Percentiles rank a stretch among this genome's conserved stretches.
phyloP scores from a whole-genome alignment of 2,113 vertebrate genomes.

The Amblyornis subalaris region DNA sequence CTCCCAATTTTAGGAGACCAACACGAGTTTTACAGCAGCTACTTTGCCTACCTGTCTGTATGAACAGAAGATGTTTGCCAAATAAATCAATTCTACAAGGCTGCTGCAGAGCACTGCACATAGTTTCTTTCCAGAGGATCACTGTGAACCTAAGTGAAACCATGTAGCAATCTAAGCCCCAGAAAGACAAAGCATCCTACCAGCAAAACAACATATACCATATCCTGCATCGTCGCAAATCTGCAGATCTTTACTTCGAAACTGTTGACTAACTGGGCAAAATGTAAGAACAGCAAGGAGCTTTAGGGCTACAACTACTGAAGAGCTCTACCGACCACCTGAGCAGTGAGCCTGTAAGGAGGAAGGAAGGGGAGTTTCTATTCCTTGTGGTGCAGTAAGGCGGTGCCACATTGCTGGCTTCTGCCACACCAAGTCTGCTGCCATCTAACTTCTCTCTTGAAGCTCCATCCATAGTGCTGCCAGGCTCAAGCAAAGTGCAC shows the following conservation, averaged over 20 bases:
- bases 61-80: background rate
- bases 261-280: background rate
- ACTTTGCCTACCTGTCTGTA: background rate
- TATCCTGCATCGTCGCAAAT: background rate
- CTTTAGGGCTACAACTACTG: background rate
- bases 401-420: background rate
- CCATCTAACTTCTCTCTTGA: background rate
- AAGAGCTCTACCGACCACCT: background rate
- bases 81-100: background rate
- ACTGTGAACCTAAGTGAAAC: background rate
- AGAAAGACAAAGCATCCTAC: background rate
- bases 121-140: background rate
- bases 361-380: background rate
- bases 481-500: fast-evolving
- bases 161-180: background rate
- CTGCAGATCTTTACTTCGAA: background rate
- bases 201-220: background rate
- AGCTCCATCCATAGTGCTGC: background rate
- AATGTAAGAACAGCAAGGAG: background rate
- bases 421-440: background rate
- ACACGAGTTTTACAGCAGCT: background rate
- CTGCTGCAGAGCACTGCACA: background rate
- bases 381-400: background rate
- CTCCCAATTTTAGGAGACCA: background rate
- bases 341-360: background rate